Base-by-base conservation (phyloP, 2,797 vertebrate genomes). In the Lemur catta region DNA sequence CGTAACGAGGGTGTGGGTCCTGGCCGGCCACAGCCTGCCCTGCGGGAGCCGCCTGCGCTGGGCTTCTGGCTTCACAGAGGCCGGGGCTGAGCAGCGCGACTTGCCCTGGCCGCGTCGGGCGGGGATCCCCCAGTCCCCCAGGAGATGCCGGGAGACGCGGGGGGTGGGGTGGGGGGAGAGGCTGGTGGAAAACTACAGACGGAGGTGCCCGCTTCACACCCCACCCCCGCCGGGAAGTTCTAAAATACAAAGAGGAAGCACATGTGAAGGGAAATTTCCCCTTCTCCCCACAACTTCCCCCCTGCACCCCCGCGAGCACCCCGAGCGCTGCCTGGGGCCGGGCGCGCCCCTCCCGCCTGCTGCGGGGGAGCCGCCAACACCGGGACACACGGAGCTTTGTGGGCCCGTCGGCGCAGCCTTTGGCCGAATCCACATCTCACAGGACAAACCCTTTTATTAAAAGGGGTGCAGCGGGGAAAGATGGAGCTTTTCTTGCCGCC, bases 181-280 rank as follows among this genome's bases (percentile, higher is more conserved):
- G 92, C 57, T 28, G 38, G 69, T 97, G 97, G 97, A 98, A 98
- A 98, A 93, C 78, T 97, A 97, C 97, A 96, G 89, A 30, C 55
- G 5, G 75, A 59, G 55, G 30, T 2, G 50, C 59, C 69, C 55
- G 22, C 65, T 91, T 84, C 86, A 89, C 69, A 89, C 82, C 88
- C 72, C 55, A 74, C 43, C 17, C 24, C 87, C 84, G 84, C 72
- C 11, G 78, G 78, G 96, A 97, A 71, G 93, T 85, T 69, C 76
- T 91, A 22, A 87, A 69, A 41, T 43, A 92, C 15, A 7, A 79
- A 94, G 94, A 91, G 96, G 97, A 97, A 97, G 96, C 61, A 28
- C 30, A 52, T 13, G 46, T 24, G 24, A 38, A 96, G 93, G 97
- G 95, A 92, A 97, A 96, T 97, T 97, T 97, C 93, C 94, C 91